Percentiles rank a stretch among this genome's conserved stretches.
Conservation (phyloP, 2,888 invertebrate genomes). For the Cantharis rufa region DNA sequence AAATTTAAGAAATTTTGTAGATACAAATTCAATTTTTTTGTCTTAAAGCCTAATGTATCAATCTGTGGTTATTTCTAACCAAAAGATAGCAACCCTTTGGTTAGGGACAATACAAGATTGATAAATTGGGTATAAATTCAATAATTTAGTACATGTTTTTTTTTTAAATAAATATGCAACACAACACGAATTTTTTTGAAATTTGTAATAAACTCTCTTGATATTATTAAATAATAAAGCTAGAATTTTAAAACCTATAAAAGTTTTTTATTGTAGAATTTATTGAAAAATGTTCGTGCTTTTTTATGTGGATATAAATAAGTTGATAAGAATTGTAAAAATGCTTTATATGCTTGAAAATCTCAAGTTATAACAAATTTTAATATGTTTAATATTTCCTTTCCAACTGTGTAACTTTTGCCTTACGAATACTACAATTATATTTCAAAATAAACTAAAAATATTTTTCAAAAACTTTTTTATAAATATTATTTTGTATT, state of each 20-base stretch:
- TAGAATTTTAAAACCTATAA: not conserved
- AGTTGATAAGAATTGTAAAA: not conserved
- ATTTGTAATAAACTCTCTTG: not conserved
- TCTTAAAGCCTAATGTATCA: too few species aligned
- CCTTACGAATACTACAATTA: not conserved
- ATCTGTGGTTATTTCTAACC: too few species aligned
- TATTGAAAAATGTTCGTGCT: not conserved
- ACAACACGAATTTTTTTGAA: not conserved
- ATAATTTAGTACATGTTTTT: too few species aligned
- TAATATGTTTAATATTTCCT: not conserved
- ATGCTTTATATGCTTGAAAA: not conserved
- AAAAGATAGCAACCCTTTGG: too few species aligned
- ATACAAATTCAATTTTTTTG: too few species aligned
- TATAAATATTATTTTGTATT: too few species aligned
- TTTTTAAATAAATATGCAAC: too few species aligned
- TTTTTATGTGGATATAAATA: not conserved
- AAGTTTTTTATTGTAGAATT: not conserved
- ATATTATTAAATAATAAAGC: not conserved
- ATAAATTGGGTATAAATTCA: too few species aligned
- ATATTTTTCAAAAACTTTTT: too few species aligned
- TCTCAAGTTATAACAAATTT: not conserved
- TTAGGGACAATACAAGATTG: too few species aligned
- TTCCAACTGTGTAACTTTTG: not conserved
- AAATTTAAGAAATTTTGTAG: too few species aligned
- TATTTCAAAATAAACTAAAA: not conserved